Evolutionary conservation across 2,113 vertebrate species (phyloP), one percentile per base, ranked within the genome.

Genomic region (Gavialis gangeticus): DNA sequence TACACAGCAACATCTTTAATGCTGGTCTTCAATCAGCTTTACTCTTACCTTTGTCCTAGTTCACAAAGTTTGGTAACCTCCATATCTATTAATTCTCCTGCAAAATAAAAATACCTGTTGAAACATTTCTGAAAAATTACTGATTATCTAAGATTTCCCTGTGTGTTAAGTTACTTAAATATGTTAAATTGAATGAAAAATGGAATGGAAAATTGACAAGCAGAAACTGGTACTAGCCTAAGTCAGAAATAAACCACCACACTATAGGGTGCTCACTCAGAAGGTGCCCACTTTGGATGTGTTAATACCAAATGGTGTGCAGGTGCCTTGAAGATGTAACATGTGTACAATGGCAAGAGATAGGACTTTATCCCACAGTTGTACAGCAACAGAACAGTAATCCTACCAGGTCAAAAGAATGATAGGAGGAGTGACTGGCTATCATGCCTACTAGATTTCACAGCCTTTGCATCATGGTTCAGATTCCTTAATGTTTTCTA

Each of bases 41-140:
- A 28, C 7, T 84, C 96, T 90, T 98, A 99, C 99, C 99, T 98
- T 96, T 97, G 97, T 64, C 95, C 95, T 60, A 98, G 92, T 58
- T 98, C 98, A 64, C 97, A 97, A 84, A 98, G 97, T 3, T 96
- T 86, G 37, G 85, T 90, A 24, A 96, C 97, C 87, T 98, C 98
- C 64, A 96, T 96, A 86, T 97, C 98, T 84, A 93, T 93, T 64
- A 97, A 96, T 89, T 98, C 98, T 92, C 98, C 99, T 99, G 93
- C 18, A 94, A 97, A 97, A 96, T 59, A 98, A 85, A 97, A 95
- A 96, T 13, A 94, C 28, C 55, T 16, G 30, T 89, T 96, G 63
- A 88, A 95, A 57, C 57, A 91, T 8, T 10, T 67, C 5, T 62
- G 56, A 75, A 83, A 87, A 92, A 71, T 79, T 2, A n/a, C 10